Conservation (phyloP, 2,888 invertebrate genomes). For the Drosophila neoperkinsi region DNA sequence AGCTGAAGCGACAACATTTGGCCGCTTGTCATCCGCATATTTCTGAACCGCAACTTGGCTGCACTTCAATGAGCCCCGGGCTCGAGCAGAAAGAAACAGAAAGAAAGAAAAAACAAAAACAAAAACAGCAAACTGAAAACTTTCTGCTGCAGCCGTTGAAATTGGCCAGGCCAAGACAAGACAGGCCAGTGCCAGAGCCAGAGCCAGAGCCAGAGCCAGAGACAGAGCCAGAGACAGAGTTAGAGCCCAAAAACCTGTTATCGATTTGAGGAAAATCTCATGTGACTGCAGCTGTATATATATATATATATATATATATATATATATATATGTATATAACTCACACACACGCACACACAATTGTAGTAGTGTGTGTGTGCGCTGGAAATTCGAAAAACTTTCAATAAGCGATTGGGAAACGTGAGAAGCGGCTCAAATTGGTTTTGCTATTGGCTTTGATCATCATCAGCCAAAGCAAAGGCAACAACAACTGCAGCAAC, state of each 20-base stretch:
- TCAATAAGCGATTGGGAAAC: slow-evolving; percentile 68
- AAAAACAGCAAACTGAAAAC: slow-evolving; percentile 50
- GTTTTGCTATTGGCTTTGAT: slow-evolving; percentile 63
- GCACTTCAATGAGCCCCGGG: slow-evolving; percentile 58
- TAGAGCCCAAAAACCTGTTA: slow-evolving; percentile 71
- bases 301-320: slow-evolving; percentile 1
- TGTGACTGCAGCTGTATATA: slow-evolving; percentile 30
- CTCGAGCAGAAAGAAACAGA: slow-evolving; percentile 13
- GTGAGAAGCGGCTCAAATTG: slow-evolving; percentile 64
- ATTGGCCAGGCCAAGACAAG: slow-evolving; percentile 57
- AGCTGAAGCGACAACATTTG: slow-evolving; percentile 36
- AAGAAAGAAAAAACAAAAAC: neutral
- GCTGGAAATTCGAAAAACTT: slow-evolving; percentile 67
- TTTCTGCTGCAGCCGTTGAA: slow-evolving; percentile 63
- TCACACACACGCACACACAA: slow-evolving; percentile 5
- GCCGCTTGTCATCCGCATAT: slow-evolving; percentile 63
- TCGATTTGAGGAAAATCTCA: slow-evolving; percentile 71
- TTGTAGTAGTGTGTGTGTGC: slow-evolving; percentile 10
- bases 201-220: slow-evolving; percentile 9
- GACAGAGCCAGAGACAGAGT: slow-evolving; percentile 37
- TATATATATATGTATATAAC: slow-evolving; percentile 1
- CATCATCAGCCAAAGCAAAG: slow-evolving; percentile 29
- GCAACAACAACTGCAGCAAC: slow-evolving; percentile 5
- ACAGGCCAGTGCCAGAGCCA: slow-evolving; percentile 16
- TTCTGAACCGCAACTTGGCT: slow-evolving; percentile 62